Percentiles rank a stretch among this genome's conserved stretches.
Evolutionary conservation across 2,113 vertebrate genomes (phyloP).

Genomic region (Mus pahari): DNA sequence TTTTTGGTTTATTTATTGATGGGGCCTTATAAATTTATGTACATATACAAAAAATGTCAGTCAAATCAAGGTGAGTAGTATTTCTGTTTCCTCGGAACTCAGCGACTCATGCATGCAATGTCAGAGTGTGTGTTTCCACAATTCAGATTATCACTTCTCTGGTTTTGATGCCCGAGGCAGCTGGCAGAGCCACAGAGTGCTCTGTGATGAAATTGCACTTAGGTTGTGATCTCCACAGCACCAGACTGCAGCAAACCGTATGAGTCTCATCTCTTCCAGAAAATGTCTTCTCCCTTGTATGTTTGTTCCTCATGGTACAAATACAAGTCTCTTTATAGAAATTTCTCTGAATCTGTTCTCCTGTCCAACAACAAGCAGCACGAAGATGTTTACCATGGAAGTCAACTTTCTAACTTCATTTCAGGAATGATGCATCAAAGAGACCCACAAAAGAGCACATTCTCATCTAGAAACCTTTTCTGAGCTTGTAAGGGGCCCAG

Average conservation of each 20-base stretch:
- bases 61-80: background rate
- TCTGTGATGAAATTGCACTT: background rate
- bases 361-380: background rate
- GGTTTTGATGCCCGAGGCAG: background rate
- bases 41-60: background rate
- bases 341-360: background rate
- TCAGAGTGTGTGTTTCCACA: background rate
- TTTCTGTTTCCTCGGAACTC: background rate
- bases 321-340: background rate
- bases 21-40: background rate
- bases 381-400: background rate
- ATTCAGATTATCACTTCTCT: background rate
- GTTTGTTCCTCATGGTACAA: background rate
- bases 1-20: background rate
- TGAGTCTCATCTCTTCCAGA: background rate
- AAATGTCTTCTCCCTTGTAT: background rate
- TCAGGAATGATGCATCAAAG: background rate
- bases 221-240: background rate
- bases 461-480: background rate
- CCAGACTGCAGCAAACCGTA: background rate
- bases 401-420: background rate
- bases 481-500: no score
- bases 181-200: background rate
- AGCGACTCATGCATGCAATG: background rate
- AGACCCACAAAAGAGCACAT: no score